Conservation (phyloP, 2,113 vertebrate genomes). For the Odontophorus gujanensis region DNA sequence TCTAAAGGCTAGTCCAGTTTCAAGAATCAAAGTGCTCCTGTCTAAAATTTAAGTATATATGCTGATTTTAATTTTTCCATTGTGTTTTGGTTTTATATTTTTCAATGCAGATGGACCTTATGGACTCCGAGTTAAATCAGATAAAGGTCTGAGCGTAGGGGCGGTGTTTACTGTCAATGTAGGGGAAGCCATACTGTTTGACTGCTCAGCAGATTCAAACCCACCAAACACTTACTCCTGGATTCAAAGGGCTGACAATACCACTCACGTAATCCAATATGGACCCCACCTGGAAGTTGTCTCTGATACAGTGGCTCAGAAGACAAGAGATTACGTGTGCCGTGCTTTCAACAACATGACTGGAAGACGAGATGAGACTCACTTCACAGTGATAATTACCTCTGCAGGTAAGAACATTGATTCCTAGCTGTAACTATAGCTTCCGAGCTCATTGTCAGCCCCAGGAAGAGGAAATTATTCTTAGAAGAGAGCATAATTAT, state of each 20-base stretch:
- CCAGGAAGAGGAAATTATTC: neutral
- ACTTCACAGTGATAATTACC: conserved; percentile 88
- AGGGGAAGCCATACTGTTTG: conserved; percentile 87
- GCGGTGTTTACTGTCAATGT: conserved; percentile 90
- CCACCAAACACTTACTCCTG: conserved; percentile 93
- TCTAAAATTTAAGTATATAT: neutral
- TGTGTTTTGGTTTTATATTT: neutral
- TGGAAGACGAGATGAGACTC: conserved; percentile 87
- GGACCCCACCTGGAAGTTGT: conserved; percentile 87
- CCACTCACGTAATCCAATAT: conserved; percentile 82
- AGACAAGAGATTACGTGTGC: conserved; percentile 87
- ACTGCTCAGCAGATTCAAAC: conserved; percentile 94
- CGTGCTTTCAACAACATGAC: conserved; percentile 93
- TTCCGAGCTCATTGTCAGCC: neutral
- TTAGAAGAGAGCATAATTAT: neutral
- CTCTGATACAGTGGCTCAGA: conserved; percentile 81
- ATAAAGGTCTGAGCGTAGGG: conserved; percentile 86
- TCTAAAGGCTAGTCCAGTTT: neutral
- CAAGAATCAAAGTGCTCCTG: neutral
- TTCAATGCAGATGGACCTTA: conserved; percentile 91
- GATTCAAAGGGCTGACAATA: conserved; percentile 86
- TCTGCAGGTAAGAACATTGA: conserved; percentile 78
- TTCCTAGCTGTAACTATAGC: neutral
- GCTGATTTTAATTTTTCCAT: neutral
- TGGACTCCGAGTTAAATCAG: conserved; percentile 90